phyloP scores from a whole-genome alignment of 1,140 invertebrate genomes.

The Chironomus striatipennis region DNA sequence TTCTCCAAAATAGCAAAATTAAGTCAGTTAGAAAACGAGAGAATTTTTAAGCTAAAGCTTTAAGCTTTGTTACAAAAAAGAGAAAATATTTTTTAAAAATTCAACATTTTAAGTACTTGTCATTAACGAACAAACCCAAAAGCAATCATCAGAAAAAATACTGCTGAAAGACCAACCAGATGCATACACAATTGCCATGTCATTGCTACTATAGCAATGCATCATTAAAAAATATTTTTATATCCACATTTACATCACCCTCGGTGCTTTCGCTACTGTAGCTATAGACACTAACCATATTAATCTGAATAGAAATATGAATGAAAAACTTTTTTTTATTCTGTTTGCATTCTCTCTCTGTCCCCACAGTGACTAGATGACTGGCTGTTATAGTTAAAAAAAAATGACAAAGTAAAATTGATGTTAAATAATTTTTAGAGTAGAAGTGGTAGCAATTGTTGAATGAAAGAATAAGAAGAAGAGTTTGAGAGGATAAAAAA shows the following conservation, averaged over 20 bases:
- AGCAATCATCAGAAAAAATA: background rate
- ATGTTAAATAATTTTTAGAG: constrained; percentile 13
- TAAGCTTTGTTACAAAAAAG: too few species aligned
- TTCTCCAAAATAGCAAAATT: too few species aligned
- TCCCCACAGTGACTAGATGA: too few species aligned
- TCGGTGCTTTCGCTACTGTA: too few species aligned
- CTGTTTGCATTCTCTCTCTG: background rate
- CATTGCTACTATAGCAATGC: background rate
- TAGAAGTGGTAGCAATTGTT: background rate
- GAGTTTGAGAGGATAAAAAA: background rate
- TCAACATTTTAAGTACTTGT: too few species aligned
- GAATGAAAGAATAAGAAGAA: background rate
- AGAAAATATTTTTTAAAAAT: background rate
- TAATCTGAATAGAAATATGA: too few species aligned
- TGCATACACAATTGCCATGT: background rate
- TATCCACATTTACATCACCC: too few species aligned
- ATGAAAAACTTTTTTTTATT: constrained; percentile 1
- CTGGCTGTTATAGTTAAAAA: background rate
- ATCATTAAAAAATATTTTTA: constrained; percentile 19
- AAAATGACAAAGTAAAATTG: constrained; percentile 23
- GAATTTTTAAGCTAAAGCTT: too few species aligned
- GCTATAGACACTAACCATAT: too few species aligned
- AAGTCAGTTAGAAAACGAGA: too few species aligned
- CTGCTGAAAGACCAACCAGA: background rate
- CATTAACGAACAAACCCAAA: too few species aligned